A percentile compares a stretch with the other conserved stretches of the same genome.
phyloP scores from a whole-genome alignment of 2,888 invertebrate species.

The Pyrgus malvae region DNA sequence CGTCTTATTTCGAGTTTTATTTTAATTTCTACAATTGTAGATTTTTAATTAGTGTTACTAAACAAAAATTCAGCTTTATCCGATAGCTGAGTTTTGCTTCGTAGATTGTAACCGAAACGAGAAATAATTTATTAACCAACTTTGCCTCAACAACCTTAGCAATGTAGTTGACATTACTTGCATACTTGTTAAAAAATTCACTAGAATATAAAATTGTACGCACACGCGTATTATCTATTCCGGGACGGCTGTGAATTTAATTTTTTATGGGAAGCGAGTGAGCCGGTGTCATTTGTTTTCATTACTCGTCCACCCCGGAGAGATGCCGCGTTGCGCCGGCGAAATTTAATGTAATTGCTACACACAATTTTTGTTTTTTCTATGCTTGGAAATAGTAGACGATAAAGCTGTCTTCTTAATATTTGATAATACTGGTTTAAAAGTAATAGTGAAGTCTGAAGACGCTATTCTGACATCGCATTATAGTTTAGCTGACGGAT shows the following conservation, averaged over 20 bases:
- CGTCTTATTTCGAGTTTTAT: too few relatives aligned
- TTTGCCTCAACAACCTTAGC: neutral
- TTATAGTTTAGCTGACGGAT: too few relatives aligned
- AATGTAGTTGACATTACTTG: neutral
- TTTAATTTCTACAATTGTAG: too few relatives aligned
- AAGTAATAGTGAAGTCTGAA: too few relatives aligned
- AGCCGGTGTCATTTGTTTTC: constrained; percentile 74
- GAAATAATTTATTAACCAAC: neutral
- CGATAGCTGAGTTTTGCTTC: too few relatives aligned
- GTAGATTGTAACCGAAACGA: neutral
- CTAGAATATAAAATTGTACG: constrained; percentile 58
- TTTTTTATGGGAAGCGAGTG: constrained; percentile 72
- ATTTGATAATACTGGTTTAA: too few relatives aligned
- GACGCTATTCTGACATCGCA: too few relatives aligned
- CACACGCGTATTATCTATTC: constrained; percentile 60
- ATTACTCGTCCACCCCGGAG: constrained; percentile 60
- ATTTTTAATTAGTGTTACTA: too few relatives aligned
- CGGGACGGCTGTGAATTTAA: constrained; percentile 64
- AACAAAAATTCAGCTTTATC: too few relatives aligned
- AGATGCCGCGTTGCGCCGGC: constrained; percentile 34
- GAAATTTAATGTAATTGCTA: constrained; percentile 13
- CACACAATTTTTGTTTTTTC: constrained; percentile 8
- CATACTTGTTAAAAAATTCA: constrained; percentile 39
- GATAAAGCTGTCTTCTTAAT: too few relatives aligned
- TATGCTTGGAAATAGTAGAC: too few relatives aligned